Percentiles rank a stretch among this genome's conserved stretches.
Evolutionary conservation across 2,797 vertebrate genomes (phyloP).

Genomic region (Xenopus petersii): DNA sequence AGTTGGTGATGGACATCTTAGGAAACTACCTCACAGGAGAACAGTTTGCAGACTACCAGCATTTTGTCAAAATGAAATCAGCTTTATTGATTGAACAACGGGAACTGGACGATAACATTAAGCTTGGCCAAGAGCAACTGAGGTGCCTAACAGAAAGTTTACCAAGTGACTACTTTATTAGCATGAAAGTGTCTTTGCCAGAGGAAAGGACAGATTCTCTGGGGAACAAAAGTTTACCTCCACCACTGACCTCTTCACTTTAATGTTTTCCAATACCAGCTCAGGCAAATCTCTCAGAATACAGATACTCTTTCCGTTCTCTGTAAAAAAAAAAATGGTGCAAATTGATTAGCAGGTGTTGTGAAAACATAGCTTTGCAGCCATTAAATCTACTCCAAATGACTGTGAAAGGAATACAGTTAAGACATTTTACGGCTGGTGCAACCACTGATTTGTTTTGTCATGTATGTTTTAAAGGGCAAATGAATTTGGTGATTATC

Average conservation of each 20-base stretch:
- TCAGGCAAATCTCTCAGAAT: constrained; percentile 29
- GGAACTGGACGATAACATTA: constrained; percentile 87
- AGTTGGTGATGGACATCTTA: constrained; percentile 82
- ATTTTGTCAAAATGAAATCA: constrained; percentile 83
- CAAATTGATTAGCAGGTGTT: neutral
- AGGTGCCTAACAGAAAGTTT: constrained; percentile 77
- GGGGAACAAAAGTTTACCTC: constrained; percentile 29
- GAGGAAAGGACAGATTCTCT: constrained; percentile 50
- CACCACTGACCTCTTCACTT: constrained; percentile 70
- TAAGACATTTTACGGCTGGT: too few relatives aligned
- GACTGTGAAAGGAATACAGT: too few relatives aligned
- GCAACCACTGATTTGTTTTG: too few relatives aligned
- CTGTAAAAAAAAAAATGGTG: too few relatives aligned
- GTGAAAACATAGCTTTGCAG: neutral
- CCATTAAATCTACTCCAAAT: neutral
- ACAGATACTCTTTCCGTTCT: constrained; percentile 13
- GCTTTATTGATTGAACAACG: constrained; percentile 86
- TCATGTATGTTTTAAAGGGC: too few relatives aligned
- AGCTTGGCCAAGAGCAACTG: constrained; percentile 83
- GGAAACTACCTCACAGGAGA: constrained; percentile 71
- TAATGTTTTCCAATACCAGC: constrained; percentile 58
- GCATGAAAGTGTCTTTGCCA: constrained; percentile 52
- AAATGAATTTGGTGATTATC: neutral
- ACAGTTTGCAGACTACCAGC: constrained; percentile 83
- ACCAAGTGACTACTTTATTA: constrained; percentile 33